phyloP scores from a whole-genome alignment of 1,140 invertebrate genomes.

The Saxidomus purpurata region DNA sequence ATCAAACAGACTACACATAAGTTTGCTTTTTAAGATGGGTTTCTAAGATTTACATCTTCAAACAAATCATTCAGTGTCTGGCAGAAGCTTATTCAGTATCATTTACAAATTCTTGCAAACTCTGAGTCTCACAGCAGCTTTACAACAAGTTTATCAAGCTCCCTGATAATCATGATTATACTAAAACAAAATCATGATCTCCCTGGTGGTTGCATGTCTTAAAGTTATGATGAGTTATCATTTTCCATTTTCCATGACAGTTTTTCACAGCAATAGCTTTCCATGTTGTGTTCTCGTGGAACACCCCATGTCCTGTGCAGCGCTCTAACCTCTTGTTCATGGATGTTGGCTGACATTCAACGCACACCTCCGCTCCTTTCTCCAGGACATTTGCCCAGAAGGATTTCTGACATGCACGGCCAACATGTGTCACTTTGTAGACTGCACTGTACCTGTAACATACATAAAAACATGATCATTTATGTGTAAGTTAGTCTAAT shows the following conservation, averaged over 20 bases:
- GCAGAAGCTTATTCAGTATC: conserved; percentile 11
- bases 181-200: conserved; percentile 64
- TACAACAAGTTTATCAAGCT: conserved; percentile 7
- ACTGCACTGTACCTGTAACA: conserved; percentile 79
- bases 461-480: background rate
- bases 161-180: conserved; percentile 49
- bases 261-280: conserved; percentile 81
- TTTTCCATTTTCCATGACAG: conserved; percentile 84
- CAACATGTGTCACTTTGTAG: conserved; percentile 74
- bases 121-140: conserved; percentile 43
- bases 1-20: conserved; percentile 22
- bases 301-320: conserved; percentile 84
- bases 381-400: conserved; percentile 79
- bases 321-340: conserved; percentile 83
- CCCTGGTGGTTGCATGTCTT: conserved; percentile 59
- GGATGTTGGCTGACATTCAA: conserved; percentile 84
- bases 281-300: conserved; percentile 79
- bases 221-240: conserved; percentile 71
- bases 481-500: background rate
- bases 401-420: conserved; percentile 71
- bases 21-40: background rate
- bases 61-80: conserved; percentile 12
- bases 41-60: background rate
- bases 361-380: conserved; percentile 78
- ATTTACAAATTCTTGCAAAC: conserved; percentile 12